Evolutionary conservation across 2,113 vertebrate species (phyloP).

Genomic region (Ceratotherium simum): DNA sequence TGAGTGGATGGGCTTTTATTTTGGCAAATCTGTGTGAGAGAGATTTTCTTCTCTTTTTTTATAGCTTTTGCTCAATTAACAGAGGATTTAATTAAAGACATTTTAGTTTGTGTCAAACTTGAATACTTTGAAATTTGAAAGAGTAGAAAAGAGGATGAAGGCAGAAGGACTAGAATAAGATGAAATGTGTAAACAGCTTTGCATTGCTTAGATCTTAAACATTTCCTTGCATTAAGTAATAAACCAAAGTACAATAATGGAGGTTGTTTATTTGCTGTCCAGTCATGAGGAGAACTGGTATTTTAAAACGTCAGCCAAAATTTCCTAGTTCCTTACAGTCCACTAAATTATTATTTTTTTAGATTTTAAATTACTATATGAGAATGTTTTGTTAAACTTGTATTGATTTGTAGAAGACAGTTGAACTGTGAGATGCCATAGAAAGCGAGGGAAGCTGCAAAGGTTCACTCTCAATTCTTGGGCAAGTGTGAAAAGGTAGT

Average conservation of each 20-base stretch:
- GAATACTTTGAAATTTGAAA: not conserved
- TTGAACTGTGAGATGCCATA: not conserved
- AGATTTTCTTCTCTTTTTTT: not conserved
- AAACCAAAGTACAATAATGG: not conserved
- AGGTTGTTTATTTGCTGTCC: not conserved
- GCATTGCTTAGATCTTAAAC: not conserved
- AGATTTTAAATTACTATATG: not conserved
- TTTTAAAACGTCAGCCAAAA: not conserved
- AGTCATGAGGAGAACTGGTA: not conserved
- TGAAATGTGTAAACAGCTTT: not conserved
- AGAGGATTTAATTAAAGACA: not conserved
- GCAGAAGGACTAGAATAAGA: not conserved
- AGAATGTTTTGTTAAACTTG: not conserved
- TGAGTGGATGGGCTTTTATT: not conserved
- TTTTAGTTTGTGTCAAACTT: slow-evolving; percentile 18
- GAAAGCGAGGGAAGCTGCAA: not conserved
- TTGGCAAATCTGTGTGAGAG: not conserved
- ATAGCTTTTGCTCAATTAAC: not conserved
- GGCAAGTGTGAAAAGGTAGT: not conserved
- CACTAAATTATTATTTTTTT: not conserved
- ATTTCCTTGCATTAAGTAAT: not conserved
- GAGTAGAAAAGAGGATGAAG: not conserved
- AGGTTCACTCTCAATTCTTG: not conserved
- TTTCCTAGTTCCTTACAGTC: not conserved
- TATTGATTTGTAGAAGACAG: not conserved